phyloP scores from a whole-genome alignment of 2,797 vertebrate species.

The Phylloscopus collybita region DNA sequence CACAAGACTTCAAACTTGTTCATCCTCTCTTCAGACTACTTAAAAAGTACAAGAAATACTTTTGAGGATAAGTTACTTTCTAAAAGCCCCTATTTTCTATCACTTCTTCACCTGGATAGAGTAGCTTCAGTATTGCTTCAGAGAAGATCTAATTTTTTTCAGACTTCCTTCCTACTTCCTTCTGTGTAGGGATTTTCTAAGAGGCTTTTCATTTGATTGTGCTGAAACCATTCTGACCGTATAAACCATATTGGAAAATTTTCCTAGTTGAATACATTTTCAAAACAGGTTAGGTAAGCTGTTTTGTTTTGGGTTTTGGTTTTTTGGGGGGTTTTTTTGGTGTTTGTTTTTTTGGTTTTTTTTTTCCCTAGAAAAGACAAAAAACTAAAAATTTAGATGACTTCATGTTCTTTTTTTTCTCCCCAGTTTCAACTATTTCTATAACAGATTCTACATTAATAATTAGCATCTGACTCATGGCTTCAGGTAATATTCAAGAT shows the following conservation, averaged over 20 bases:
- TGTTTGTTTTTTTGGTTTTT: no score
- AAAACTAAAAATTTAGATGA: neutral
- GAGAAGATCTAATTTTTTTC: neutral
- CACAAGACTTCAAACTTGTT: neutral
- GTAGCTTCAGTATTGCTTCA: neutral
- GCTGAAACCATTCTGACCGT: neutral
- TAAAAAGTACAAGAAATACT: neutral
- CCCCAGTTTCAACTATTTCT: neutral
- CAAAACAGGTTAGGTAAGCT: neutral
- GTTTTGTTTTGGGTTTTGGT: neutral
- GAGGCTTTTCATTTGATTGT: neutral
- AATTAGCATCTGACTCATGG: conserved; percentile 41
- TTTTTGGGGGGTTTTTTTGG: no score
- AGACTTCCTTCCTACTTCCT: neutral
- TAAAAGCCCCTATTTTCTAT: neutral
- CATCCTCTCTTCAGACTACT: neutral
- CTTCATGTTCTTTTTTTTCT: neutral
- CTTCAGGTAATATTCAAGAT: conserved; percentile 55
- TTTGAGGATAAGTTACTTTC: neutral
- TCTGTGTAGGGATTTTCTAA: neutral
- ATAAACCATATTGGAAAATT: neutral
- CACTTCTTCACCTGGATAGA: neutral
- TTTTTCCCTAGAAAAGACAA: neutral
- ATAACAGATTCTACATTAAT: conserved; percentile 14
- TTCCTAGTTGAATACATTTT: neutral